Base-by-base conservation (phyloP, 2,888 invertebrate species). In the Lithosia quadra region DNA sequence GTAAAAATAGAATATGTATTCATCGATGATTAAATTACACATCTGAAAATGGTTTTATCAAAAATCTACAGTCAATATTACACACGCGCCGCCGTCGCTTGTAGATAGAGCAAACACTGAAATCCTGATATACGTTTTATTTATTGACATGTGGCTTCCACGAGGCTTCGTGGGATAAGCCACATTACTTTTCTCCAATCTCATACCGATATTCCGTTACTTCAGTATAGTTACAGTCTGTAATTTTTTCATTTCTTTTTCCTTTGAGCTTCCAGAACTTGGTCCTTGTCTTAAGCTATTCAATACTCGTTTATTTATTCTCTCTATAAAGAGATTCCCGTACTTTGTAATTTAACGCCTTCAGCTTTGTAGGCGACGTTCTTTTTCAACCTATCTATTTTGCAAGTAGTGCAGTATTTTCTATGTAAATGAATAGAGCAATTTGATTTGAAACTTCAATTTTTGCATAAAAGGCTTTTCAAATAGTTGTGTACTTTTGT, bases 111-210 rank as follows among this genome's bases (percentile, higher is more conserved):
- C 75, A 76, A 78, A 78, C 75, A 77, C 69, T 75, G 77, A 71
- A 73, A 74, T 78, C 68, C 71, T 69, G 75, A 77, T 74, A 79
- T 75, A 82, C 74, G 72, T 77, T 79, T 78, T 78, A 81, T 83
- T 80, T 84, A 81, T 84, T 80, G 80, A 80, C 79, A 81, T 76
- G 73, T 78, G 75, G 76, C 78, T 78, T 80, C 79, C 68, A 71
- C 71, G 59, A 71, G 71, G 70, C 70, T 68, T 71, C 79, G 70
- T 63, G 63, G 71, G 67, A 77, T 79, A 74, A 81, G 65, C 70
- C 69, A 76, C 76, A 78, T 77, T 77, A 79, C 72, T 76, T 80
- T 74, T 68, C 67, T 70, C 60, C 58, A 69, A 76, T 76, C 72
- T 66, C 60, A 69, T 68, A 59, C 64, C 66, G 69, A 71, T 80